These are phyloP conservation scores for Polyergus mexicanus DNA, from an alignment of 1,140 invertebrate genomes.

Conservation along the genomic window DNA sequence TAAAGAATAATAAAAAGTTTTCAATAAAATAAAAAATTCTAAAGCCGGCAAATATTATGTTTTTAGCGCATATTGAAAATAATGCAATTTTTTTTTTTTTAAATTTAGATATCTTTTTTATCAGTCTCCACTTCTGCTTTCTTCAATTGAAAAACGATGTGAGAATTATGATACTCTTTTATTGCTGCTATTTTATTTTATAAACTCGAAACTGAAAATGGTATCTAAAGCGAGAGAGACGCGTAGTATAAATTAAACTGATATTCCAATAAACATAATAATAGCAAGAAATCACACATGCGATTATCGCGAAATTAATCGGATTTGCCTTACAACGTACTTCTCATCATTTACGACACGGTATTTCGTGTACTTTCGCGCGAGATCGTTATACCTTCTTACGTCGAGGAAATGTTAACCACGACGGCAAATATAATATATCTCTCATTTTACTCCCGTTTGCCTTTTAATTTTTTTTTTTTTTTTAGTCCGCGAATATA, in stretches of 20 bases:
- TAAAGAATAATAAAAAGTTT: no score
- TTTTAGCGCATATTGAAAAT: background rate
- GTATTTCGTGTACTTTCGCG: constrained; percentile 8
- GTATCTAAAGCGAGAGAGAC: background rate
- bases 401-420: constrained; percentile 12
- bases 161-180: background rate
- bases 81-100: background rate
- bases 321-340: background rate
- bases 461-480: no score
- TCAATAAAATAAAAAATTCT: background rate
- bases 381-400: constrained; percentile 8
- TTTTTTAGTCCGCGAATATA: background rate
- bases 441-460: constrained; percentile 21
- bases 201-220: background rate
- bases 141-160: background rate
- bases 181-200: background rate
- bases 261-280: background rate
- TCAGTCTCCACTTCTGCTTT: background rate
- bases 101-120: background rate
- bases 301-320: background rate
- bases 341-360: background rate
- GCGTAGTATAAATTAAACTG: background rate
- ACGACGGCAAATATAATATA: background rate
- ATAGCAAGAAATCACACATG: background rate
- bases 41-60: background rate